Evolutionary conservation across 2,113 vertebrate genomes (phyloP).

Genomic region (Calidris pygmaea): DNA sequence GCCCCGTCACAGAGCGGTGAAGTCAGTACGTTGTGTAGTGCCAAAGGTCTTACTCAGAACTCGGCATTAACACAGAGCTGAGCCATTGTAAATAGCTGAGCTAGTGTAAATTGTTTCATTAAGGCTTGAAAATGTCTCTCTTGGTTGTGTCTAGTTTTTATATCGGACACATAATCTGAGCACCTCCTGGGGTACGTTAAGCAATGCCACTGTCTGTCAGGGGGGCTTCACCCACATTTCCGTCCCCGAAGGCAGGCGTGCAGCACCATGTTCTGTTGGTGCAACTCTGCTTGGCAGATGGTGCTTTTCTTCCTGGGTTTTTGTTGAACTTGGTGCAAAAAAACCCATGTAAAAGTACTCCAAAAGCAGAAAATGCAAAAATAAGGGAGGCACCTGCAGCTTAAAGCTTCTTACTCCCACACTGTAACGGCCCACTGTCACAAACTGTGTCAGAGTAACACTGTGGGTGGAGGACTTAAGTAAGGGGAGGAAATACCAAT

Average conservation of each 20-base stretch:
- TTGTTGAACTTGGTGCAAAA: not conserved
- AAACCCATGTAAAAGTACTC: not conserved
- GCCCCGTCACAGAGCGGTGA: not conserved
- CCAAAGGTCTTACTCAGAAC: not conserved
- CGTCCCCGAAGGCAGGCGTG: not conserved
- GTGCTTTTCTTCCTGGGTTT: not conserved
- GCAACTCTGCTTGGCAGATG: not conserved
- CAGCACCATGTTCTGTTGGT: not conserved
- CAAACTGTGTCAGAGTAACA: not conserved
- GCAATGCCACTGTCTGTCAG: not conserved
- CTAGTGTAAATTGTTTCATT: not conserved
- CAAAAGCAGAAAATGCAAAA: not conserved
- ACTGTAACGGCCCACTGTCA: not conserved
- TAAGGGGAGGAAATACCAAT: not conserved
- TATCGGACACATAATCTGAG: rapidly evolving
- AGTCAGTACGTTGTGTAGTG: rapidly evolving
- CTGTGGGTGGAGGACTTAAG: not conserved
- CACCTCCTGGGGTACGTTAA: not conserved
- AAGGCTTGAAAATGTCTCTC: not conserved
- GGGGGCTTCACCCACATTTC: not conserved
- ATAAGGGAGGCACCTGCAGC: not conserved
- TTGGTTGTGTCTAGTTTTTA: not conserved
- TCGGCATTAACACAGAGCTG: rapidly evolving
- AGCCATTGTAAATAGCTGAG: not conserved
- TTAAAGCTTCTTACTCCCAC: not conserved